These are phyloP conservation scores for Larimichthys crocea DNA, from an alignment of 2,113 vertebrate species.

Conservation along the genomic window DNA sequence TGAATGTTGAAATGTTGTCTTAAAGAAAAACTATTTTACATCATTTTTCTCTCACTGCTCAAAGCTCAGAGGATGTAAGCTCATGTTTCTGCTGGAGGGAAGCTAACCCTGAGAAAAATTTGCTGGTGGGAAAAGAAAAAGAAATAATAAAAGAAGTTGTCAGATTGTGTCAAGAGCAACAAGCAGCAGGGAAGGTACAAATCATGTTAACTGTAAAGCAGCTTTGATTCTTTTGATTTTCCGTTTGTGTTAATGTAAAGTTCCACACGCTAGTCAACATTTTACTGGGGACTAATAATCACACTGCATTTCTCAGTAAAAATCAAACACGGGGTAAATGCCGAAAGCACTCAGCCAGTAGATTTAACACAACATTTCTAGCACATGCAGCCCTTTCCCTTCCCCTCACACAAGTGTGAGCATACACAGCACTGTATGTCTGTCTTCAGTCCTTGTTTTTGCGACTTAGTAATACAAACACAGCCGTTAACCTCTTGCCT, in stretches of 20 bases:
- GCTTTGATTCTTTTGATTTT: conserved; percentile 35
- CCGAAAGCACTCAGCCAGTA: background rate
- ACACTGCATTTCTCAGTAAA: background rate
- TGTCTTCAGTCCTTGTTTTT: conserved; percentile 1
- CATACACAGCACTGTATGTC: background rate
- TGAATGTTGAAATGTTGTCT: conserved; percentile 8
- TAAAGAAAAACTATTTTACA: background rate
- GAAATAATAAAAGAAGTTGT: background rate
- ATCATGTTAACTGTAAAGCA: conserved; percentile 26
- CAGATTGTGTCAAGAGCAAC: conserved; percentile 30
- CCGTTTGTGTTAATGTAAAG: conserved; percentile 10
- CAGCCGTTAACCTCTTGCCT: conserved; percentile 34
- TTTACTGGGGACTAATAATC: conserved; percentile 11
- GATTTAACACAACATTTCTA: background rate
- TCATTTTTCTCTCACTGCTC: conserved; percentile 2
- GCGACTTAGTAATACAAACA: conserved; percentile 27
- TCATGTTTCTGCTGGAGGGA: conserved; percentile 1
- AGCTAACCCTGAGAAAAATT: conserved; percentile 2
- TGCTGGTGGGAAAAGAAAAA: background rate
- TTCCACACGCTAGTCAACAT: background rate
- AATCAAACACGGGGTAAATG: conserved; percentile 15
- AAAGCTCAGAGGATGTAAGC: background rate
- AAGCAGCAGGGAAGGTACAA: background rate
- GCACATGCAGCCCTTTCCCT: background rate
- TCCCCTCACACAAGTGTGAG: background rate